Percentiles rank a stretch among this genome's conserved stretches.
Conservation (phyloP, 2,113 vertebrate genomes). For the Ptychochromis oligacanthus region DNA sequence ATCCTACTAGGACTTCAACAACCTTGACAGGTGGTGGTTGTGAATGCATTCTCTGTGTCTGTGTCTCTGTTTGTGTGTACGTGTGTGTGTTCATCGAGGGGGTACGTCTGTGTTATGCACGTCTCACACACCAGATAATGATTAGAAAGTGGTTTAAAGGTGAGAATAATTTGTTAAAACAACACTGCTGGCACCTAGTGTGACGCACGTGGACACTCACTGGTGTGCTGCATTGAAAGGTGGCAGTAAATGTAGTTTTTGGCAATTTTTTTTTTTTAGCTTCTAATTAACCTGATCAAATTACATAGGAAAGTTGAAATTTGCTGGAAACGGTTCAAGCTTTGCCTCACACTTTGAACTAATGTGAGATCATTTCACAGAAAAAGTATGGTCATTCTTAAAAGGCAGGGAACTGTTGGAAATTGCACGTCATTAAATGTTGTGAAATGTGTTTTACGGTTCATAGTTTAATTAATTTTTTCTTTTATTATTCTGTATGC, state of each 20-base stretch:
- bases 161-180: slow-evolving; percentile 35
- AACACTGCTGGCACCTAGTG: slow-evolving; percentile 13
- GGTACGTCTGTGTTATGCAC: background rate
- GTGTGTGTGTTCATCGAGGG: background rate
- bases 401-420: background rate
- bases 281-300: background rate
- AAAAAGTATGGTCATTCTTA: background rate
- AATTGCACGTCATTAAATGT: background rate
- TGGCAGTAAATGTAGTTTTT: background rate
- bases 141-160: slow-evolving; percentile 35
- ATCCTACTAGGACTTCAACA: slow-evolving; percentile 37
- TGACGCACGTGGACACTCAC: background rate
- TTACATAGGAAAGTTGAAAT: background rate
- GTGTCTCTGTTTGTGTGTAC: background rate
- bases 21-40: slow-evolving; percentile 51
- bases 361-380: background rate
- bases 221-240: background rate
- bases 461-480: background rate
- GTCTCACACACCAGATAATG: slow-evolving; percentile 33
- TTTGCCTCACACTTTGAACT: background rate
- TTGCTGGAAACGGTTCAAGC: background rate
- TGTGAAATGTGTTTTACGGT: background rate
- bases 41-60: background rate
- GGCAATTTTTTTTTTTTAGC: background rate
- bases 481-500: background rate